Percentiles rank a stretch among this genome's conserved stretches.
phyloP scores from a whole-genome alignment of 1,140 invertebrate species.

The Psilanteris sp. region DNA sequence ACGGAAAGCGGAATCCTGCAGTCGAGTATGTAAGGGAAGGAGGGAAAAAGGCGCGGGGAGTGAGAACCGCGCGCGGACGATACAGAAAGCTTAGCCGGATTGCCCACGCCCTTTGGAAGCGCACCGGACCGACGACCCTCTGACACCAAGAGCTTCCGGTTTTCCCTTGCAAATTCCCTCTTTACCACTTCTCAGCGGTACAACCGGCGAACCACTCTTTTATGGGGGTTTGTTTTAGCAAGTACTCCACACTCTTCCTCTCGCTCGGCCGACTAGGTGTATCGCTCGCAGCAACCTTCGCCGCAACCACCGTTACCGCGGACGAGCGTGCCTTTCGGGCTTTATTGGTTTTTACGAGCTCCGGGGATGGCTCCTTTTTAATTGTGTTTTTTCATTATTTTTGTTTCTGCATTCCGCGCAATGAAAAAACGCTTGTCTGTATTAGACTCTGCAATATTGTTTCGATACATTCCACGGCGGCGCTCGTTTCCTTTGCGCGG shows the following conservation, averaged over 20 bases:
- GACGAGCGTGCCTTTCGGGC: slow-evolving; percentile 73
- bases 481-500: slow-evolving; percentile 12
- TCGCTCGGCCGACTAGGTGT: slow-evolving; percentile 54
- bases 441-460: slow-evolving; percentile 56
- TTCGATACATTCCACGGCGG: slow-evolving; percentile 36
- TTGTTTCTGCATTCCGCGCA: slow-evolving; percentile 35
- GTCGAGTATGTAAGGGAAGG: slow-evolving; percentile 46
- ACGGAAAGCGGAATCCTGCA: slow-evolving; percentile 59
- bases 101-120: slow-evolving; percentile 50
- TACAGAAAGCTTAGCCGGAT: slow-evolving; percentile 55
- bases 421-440: slow-evolving; percentile 53
- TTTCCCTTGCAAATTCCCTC: slow-evolving; percentile 79
- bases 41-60: slow-evolving; percentile 11
- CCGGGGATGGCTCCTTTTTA: slow-evolving; percentile 71
- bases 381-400: slow-evolving; percentile 44
- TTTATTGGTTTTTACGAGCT: slow-evolving; percentile 79
- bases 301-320: slow-evolving; percentile 73
- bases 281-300: slow-evolving; percentile 69
- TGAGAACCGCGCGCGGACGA: slow-evolving; percentile 15
- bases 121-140: slow-evolving; percentile 66
- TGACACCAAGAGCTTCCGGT: slow-evolving; percentile 73
- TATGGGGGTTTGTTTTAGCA: slow-evolving; percentile 75
- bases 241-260: slow-evolving; percentile 69
- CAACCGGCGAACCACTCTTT: slow-evolving; percentile 68
- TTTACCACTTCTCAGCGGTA: slow-evolving; percentile 76